These are phyloP conservation scores for Clupea harengus DNA, from an alignment of 2,113 vertebrate genomes.

Conservation along the genomic window DNA sequence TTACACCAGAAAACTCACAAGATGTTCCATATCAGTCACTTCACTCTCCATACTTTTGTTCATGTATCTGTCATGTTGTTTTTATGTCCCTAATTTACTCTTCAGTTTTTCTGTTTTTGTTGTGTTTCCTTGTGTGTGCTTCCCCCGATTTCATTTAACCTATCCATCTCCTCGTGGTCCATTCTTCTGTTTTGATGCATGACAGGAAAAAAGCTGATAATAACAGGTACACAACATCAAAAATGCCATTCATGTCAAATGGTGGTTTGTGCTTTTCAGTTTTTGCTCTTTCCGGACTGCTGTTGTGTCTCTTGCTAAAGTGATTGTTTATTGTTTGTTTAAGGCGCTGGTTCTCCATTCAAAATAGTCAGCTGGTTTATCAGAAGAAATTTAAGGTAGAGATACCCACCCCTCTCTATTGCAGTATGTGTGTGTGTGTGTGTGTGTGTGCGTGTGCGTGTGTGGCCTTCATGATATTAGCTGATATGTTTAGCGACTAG, in stretches of 20 bases:
- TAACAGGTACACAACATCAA: not conserved
- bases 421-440: not conserved
- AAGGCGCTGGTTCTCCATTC: conserved; percentile 99
- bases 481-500: not conserved
- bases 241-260: not conserved
- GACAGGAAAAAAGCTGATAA: conserved; percentile 5
- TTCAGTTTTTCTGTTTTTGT: not conserved
- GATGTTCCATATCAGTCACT: not conserved
- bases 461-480: not conserved
- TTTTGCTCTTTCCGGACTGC: not conserved
- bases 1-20: not conserved
- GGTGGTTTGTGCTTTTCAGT: not conserved
- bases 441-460: too few species aligned
- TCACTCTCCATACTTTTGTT: not conserved
- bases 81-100: not conserved
- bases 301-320: conserved; percentile 37
- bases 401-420: conserved; percentile 15
- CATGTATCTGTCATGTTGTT: not conserved
- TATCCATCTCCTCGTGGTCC: not conserved
- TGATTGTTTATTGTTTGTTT: conserved; percentile 45
- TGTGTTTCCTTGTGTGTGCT: not conserved
- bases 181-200: not conserved
- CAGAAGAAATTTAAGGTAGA: conserved; percentile 98
- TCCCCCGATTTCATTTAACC: not conserved
- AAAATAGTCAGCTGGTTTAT: conserved; percentile 98